A percentile compares a stretch with the other conserved stretches of the same genome.
Conservation (phyloP, 2,113 vertebrate genomes). For the Epinephelus moara region DNA sequence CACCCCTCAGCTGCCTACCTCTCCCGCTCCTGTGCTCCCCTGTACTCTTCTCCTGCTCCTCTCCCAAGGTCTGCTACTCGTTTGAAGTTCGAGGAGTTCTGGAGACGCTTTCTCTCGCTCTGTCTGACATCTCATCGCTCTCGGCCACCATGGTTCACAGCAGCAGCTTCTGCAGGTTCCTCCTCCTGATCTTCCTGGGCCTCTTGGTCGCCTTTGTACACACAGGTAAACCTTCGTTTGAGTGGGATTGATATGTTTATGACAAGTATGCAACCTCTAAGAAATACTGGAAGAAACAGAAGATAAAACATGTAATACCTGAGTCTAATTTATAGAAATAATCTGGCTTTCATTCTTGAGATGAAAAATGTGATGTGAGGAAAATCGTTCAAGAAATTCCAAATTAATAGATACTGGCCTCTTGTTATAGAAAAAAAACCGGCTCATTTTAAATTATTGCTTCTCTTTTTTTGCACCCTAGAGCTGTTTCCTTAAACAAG, state of each 20-base stretch:
- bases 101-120: constrained; percentile 33
- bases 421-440: background rate
- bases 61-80: constrained; percentile 35
- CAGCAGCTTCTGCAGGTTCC: constrained; percentile 68
- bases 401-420: background rate
- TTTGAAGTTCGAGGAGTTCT: constrained; percentile 57
- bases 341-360: background rate
- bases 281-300: background rate
- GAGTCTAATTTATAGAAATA: background rate
- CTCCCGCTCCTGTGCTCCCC: constrained; percentile 38
- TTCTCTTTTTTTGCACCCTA: background rate
- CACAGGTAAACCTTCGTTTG: constrained; percentile 78
- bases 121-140: constrained; percentile 4
- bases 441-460: background rate
- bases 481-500: background rate
- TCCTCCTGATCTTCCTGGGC: constrained; percentile 74
- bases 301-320: background rate
- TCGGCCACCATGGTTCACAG: constrained; percentile 75
- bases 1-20: constrained; percentile 54
- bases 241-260: background rate
- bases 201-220: constrained; percentile 71
- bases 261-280: background rate
- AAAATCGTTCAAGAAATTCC: background rate
- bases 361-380: background rate
- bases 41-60: constrained; percentile 54